phyloP scores from a whole-genome alignment of 2,797 vertebrate species.

The Cossypha polioptera region DNA sequence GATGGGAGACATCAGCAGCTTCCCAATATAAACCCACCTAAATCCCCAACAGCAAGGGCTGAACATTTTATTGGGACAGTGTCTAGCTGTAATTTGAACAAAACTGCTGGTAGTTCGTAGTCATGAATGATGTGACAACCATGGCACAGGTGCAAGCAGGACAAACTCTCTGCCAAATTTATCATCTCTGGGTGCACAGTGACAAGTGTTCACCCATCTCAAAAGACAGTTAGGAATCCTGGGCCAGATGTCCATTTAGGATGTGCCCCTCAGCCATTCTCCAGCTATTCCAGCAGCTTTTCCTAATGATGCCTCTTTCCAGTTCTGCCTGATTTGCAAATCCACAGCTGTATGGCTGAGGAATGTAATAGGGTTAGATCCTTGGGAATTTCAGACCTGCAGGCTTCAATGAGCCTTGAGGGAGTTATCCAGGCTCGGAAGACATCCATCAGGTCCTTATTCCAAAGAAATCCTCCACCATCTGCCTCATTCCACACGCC shows the following conservation, averaged over 20 bases:
- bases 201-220: not conserved
- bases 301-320: not conserved
- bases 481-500: not conserved
- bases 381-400: not conserved
- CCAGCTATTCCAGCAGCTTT: not conserved
- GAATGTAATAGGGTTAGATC: not conserved
- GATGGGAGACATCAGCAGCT: not conserved
- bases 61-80: not conserved
- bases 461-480: slow-evolving; percentile 12
- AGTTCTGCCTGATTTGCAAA: not conserved
- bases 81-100: not conserved
- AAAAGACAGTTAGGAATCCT: not conserved
- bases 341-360: not conserved
- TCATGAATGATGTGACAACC: not conserved
- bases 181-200: not conserved
- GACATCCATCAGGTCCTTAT: not conserved
- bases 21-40: not conserved
- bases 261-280: not conserved
- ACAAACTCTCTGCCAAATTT: not conserved
- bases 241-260: not conserved
- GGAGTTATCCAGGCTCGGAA: slow-evolving; percentile 12
- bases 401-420: not conserved
- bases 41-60: not conserved
- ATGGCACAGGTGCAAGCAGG: not conserved
- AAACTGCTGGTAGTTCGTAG: not conserved